Base-by-base conservation (phyloP, 2,797 vertebrate species). In the Semotilus atromaculatus region DNA sequence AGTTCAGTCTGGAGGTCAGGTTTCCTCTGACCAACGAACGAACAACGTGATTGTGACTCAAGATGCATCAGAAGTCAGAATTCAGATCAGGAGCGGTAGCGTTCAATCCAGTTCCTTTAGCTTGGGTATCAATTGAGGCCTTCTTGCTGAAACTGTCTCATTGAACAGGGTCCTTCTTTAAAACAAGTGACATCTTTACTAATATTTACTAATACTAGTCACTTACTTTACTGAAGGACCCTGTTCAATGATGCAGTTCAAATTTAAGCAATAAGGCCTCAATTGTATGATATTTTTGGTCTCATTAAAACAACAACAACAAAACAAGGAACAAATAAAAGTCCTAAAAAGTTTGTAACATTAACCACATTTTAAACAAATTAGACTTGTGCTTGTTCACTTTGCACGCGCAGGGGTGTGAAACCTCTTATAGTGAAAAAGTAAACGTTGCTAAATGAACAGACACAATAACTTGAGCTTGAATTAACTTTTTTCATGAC, bases 371-470 rank as follows among this genome's bases (percentile, higher is more conserved):
- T 88, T 87, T 88, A 92, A 93, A 92, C 85, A 90, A 91, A 93
- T 90, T 93, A 91, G 91, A 91, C 93, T 93, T 92, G 89, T 81
- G 90, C 89, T 86, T 83, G 88, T 89, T 88, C 53, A 86, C 83
- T 70, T 88, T 70, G 21, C 78, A 48, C 74, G 90, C 89, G 91
- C 90, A 87, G 80, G 64, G 64, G 85, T 93, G 91, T 90, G 90
- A 91, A 86, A 92, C 29, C 91, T 92, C 92, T 94, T 82, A 85
- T 92, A 90, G 84, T 89, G 90, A 87, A 93, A 93, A 94, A 93
- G 90, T 16, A 94, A 94, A 93, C 93, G 92, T 90, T 93, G 92
- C 92, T 93, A 91, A 91, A 94, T 90, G 90, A 94, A 93, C 93
- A 92, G 91, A 88, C 67, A 75, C 72, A 67, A 40, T 67, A 48